Percentiles rank a stretch among this genome's conserved stretches.
Evolutionary conservation across 2,888 invertebrate species (phyloP).

Genomic region (Rapana venosa): DNA sequence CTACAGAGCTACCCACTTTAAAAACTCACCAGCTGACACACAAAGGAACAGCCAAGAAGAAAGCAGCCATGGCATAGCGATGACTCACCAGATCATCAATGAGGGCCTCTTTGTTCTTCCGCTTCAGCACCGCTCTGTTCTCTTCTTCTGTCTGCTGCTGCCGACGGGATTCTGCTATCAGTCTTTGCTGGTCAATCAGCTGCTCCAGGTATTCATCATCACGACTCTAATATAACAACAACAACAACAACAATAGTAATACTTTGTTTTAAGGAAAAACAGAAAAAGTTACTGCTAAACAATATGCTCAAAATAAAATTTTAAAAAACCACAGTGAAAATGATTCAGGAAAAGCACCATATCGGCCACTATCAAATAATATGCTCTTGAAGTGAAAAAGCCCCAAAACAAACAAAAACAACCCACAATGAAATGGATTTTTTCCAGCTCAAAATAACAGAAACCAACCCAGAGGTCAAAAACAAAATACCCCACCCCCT

Average conservation of each 20-base stretch:
- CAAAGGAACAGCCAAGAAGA: too few relatives aligned
- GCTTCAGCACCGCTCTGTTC: constrained; percentile 84
- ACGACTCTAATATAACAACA: constrained; percentile 78
- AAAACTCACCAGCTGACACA: too few relatives aligned
- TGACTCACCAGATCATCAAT: constrained; percentile 89
- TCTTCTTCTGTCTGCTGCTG: constrained; percentile 81
- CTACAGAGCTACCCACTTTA: too few relatives aligned
- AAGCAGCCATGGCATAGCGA: neutral
- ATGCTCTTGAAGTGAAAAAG: too few relatives aligned
- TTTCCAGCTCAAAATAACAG: too few relatives aligned
- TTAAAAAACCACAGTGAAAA: too few relatives aligned
- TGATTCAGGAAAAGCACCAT: too few relatives aligned
- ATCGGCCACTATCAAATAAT: too few relatives aligned
- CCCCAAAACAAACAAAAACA: too few relatives aligned
- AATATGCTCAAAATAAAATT: too few relatives aligned
- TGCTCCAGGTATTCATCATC: constrained; percentile 91
- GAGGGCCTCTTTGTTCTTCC: constrained; percentile 90
- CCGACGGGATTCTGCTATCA: constrained; percentile 82
- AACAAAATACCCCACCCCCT: neutral
- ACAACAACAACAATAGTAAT: neutral
- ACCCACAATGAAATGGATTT: too few relatives aligned
- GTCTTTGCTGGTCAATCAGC: constrained; percentile 72
- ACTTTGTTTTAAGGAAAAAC: neutral
- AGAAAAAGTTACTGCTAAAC: neutral
- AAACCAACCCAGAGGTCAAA: neutral